phyloP scores from a whole-genome alignment of 2,888 invertebrate genomes.

The Tinea pellionella region DNA sequence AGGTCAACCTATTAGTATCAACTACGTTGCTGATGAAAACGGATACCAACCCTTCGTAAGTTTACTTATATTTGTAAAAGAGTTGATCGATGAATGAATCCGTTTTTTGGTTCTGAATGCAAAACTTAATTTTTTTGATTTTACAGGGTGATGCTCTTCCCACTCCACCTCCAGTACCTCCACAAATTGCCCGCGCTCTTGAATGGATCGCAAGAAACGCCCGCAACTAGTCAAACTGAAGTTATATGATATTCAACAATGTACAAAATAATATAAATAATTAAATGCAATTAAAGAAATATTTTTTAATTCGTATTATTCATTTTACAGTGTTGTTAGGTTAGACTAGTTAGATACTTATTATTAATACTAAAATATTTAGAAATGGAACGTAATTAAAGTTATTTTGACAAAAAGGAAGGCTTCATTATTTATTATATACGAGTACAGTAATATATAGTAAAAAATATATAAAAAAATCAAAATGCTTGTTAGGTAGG shows the following conservation, averaged over 20 bases:
- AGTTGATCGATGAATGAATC: too few relatives aligned
- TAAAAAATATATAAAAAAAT: too few relatives aligned
- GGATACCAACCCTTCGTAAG: slow-evolving; percentile 60
- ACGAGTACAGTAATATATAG: too few relatives aligned
- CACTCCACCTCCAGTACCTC: slow-evolving; percentile 59
- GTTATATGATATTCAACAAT: neutral
- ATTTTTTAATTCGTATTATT: neutral
- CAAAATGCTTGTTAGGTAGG: too few relatives aligned
- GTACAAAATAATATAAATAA: neutral
- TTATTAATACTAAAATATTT: too few relatives aligned
- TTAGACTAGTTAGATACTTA: too few relatives aligned
- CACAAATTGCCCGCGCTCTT: slow-evolving; percentile 51
- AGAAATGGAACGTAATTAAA: too few relatives aligned
- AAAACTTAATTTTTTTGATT: neutral
- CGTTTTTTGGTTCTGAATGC: too few relatives aligned
- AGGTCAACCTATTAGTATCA: slow-evolving; percentile 56
- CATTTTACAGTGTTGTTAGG: too few relatives aligned
- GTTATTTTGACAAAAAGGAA: too few relatives aligned
- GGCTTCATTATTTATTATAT: too few relatives aligned
- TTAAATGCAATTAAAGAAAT: neutral
- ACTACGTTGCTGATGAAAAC: slow-evolving; percentile 67
- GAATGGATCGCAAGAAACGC: slow-evolving; percentile 32
- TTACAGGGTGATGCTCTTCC: slow-evolving; percentile 52
- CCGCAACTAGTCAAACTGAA: slow-evolving; percentile 15
- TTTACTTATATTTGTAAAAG: too few relatives aligned